phyloP scores from a whole-genome alignment of 2,113 vertebrate genomes.

The Salvelinus fontinalis region DNA sequence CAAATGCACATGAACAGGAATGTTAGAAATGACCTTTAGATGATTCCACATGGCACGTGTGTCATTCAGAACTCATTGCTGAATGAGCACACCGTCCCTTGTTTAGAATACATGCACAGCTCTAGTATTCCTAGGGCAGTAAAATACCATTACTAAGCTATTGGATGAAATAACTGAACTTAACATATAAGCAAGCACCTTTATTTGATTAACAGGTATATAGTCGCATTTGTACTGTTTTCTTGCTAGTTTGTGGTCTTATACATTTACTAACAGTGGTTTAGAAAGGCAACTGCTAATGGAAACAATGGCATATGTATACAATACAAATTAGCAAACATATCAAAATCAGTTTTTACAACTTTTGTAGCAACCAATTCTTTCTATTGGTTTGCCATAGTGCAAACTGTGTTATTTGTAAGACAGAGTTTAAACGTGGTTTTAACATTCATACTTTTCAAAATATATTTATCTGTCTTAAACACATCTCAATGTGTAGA shows the following conservation, averaged over 20 bases:
- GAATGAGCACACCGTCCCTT: no score
- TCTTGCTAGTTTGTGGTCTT: constrained; percentile 71
- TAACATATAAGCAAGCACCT: constrained; percentile 79
- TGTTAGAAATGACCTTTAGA: neutral
- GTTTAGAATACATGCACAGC: no score
- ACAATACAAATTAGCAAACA: constrained; percentile 91
- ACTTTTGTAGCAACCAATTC: constrained; percentile 88
- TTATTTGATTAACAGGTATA: constrained; percentile 79
- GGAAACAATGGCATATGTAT: constrained; percentile 89
- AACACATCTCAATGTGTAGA: constrained; percentile 69
- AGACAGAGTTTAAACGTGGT: constrained; percentile 76
- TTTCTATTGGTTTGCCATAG: constrained; percentile 88
- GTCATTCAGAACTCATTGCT: no score
- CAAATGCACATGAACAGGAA: neutral
- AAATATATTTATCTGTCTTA: constrained; percentile 60
- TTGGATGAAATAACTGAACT: constrained; percentile 55
- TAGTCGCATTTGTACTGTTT: constrained; percentile 79
- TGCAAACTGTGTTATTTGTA: constrained; percentile 87
- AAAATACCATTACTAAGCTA: neutral
- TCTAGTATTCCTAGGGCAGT: neutral
- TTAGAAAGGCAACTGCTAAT: constrained; percentile 90
- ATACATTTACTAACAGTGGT: constrained; percentile 87
- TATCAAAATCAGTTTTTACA: constrained; percentile 92
- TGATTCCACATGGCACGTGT: no score
- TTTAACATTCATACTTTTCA: constrained; percentile 63